Base-by-base conservation (phyloP, 2,797 vertebrate genomes). In the Platalea minor region DNA sequence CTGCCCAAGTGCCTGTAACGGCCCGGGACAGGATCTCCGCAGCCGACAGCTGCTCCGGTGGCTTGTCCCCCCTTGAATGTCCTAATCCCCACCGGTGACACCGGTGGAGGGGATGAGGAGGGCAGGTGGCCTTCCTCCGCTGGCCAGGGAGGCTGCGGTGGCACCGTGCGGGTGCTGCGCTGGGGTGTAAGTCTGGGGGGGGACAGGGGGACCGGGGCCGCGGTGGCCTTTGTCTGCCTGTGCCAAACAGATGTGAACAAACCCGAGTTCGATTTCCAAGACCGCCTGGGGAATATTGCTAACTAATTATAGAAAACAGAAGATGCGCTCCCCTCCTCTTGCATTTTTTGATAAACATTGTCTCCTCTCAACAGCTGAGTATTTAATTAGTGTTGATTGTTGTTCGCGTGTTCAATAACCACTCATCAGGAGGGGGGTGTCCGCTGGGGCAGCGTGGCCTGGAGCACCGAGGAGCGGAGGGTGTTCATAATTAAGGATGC, bases 321-420 rank as follows among this genome's bases (percentile, higher is more conserved):
- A 97, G 97, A 97, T 94, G 95, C 63, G 50, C 94, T 95, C 94
- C 96, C 96, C 94, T 92, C 94, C 95, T 93, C 97, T 96, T 94
- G 96, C 96, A 88, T 96, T 98, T 96, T 98, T 97, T 97, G 97
- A 98, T 98, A 98, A 98, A 98, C 96, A 98, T 97, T 97, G 98
- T 98, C 98, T 98, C 98, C 98, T 98, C 98, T 99, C 98, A 98
- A 98, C 98, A 98, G 98, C 98, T 98, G 97, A 98, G 98, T 98
- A 98, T 99, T 99, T 99, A 99, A 99, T 99, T 99, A 99, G 98
- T 98, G 98, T 98, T 98, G 99, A 99, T 99, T 99, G 98, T 99
- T 98, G 98, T 98, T 98, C 96, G 95, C 96, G 73, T 98, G 98
- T 99, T 99, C 99, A 98, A 99, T 99, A 99, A 98, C 98, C 98